Percentiles rank a stretch among this genome's conserved stretches.
phyloP scores from a whole-genome alignment of 2,797 vertebrate species.

The Sylvia borin region DNA sequence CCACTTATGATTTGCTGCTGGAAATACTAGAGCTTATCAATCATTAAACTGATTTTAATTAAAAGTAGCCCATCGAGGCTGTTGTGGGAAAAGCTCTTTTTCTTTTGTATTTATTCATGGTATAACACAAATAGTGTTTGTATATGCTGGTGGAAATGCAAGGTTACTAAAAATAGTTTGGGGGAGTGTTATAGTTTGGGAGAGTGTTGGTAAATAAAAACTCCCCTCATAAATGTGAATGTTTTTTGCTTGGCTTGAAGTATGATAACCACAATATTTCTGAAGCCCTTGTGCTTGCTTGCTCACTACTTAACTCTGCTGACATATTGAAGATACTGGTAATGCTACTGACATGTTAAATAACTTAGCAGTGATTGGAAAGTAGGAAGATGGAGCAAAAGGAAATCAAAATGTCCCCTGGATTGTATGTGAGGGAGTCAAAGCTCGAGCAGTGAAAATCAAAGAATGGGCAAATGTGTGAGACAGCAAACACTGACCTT shows the following conservation, averaged over 20 bases:
- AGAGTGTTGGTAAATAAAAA: not conserved
- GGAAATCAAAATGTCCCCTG: not conserved
- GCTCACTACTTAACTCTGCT: not conserved
- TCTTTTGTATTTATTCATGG: conserved; percentile 16
- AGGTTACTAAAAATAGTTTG: not conserved
- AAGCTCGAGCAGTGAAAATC: not conserved
- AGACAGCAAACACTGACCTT: not conserved
- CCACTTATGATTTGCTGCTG: conserved; percentile 68
- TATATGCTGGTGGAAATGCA: not conserved
- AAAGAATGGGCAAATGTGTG: accelerated
- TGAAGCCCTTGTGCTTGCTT: not conserved
- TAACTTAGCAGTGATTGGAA: not conserved
- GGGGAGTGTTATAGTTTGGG: not conserved
- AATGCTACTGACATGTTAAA: not conserved
- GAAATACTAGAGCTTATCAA: conserved; percentile 66
- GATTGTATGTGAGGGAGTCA: not conserved
- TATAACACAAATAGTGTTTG: not conserved
- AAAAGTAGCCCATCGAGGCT: conserved; percentile 49
- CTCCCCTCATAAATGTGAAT: not conserved
- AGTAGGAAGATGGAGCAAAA: not conserved
- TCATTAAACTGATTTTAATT: conserved; percentile 75
- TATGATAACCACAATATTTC: not conserved
- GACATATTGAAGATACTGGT: not conserved
- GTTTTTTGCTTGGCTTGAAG: not conserved
- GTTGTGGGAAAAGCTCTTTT: conserved; percentile 48